Evolutionary conservation across 2,113 vertebrate genomes (phyloP).

Genomic region (Mola mola): DNA sequence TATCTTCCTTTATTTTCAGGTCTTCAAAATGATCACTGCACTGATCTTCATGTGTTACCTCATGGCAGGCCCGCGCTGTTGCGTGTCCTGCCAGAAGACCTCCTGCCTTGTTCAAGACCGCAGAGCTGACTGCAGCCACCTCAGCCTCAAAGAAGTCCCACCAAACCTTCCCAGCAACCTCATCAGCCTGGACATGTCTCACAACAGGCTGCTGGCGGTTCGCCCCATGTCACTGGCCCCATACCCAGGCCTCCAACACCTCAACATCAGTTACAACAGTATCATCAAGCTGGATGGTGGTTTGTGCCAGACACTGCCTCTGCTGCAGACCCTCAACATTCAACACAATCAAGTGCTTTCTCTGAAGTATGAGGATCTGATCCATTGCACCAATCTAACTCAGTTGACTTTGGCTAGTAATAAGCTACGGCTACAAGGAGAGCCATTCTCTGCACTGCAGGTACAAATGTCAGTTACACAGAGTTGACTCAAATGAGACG

Average conservation of each 20-base stretch:
- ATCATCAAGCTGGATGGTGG: conserved; percentile 82
- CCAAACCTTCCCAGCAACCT: conserved; percentile 87
- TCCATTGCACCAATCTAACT: conserved; percentile 78
- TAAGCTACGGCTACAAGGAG: conserved; percentile 78
- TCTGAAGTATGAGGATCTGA: conserved; percentile 80
- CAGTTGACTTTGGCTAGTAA: conserved; percentile 85
- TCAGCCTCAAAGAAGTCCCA: conserved; percentile 85
- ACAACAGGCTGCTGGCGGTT: conserved; percentile 85
- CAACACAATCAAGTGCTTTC: conserved; percentile 85
- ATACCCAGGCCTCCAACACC: conserved; percentile 81
- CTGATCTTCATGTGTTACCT: conserved; percentile 23
- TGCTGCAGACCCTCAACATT: conserved; percentile 81
- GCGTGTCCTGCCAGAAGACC: conserved; percentile 24
- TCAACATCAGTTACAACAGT: conserved; percentile 86
- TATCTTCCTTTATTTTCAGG: conserved; percentile 1
- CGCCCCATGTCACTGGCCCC: conserved; percentile 73
- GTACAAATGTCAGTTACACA: conserved; percentile 52
- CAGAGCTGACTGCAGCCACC: conserved; percentile 90
- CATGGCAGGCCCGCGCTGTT: neutral
- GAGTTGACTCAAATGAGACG: neutral
- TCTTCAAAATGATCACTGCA: conserved; percentile 10
- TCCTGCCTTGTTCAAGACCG: conserved; percentile 77
- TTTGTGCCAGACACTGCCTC: conserved; percentile 82
- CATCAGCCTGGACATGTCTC: conserved; percentile 87
- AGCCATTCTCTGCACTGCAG: conserved; percentile 83